These are phyloP conservation scores for Pao palembangensis DNA, from an alignment of 2,113 vertebrate species.

Conservation along the genomic window DNA sequence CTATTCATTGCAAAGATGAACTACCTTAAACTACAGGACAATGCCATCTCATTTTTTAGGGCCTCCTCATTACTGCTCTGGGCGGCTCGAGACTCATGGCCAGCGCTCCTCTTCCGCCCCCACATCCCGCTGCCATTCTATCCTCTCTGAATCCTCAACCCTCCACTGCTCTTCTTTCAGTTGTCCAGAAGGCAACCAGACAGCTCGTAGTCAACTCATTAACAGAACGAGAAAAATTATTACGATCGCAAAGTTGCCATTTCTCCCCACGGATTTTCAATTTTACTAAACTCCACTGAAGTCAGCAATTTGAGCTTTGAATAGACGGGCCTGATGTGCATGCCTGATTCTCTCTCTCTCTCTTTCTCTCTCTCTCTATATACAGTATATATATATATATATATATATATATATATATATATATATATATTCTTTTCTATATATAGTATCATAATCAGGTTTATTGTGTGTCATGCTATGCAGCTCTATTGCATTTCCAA, in stretches of 20 bases:
- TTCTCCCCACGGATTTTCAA: constrained; percentile 59
- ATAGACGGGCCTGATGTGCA: constrained; percentile 23
- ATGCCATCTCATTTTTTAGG: constrained; percentile 76
- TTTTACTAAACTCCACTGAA: constrained; percentile 51
- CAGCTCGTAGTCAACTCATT: constrained; percentile 58
- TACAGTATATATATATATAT: constrained; percentile 56
- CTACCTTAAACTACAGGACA: constrained; percentile 81
- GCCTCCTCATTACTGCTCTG: constrained; percentile 76
- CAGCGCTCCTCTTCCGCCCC: constrained; percentile 38
- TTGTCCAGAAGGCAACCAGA: constrained; percentile 24
- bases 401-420: too few species aligned
- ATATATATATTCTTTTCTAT: constrained; percentile 61
- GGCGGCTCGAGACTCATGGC: constrained; percentile 66
- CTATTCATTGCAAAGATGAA: constrained; percentile 83
- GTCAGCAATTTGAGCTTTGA: constrained; percentile 47
- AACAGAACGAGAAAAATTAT: constrained; percentile 69
- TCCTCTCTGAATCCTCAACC: constrained; percentile 22
- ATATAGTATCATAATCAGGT: constrained; percentile 76
- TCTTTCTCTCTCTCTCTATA: neutral
- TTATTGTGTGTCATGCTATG: constrained; percentile 63
- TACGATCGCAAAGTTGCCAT: constrained; percentile 54
- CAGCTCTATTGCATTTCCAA: constrained; percentile 59
- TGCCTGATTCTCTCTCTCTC: too few species aligned
- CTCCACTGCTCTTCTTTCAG: constrained; percentile 30
- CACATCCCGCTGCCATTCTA: constrained; percentile 37